Conservation (phyloP, 92 coral and sea anemone genomes). For the Phenganax subtilis region DNA sequence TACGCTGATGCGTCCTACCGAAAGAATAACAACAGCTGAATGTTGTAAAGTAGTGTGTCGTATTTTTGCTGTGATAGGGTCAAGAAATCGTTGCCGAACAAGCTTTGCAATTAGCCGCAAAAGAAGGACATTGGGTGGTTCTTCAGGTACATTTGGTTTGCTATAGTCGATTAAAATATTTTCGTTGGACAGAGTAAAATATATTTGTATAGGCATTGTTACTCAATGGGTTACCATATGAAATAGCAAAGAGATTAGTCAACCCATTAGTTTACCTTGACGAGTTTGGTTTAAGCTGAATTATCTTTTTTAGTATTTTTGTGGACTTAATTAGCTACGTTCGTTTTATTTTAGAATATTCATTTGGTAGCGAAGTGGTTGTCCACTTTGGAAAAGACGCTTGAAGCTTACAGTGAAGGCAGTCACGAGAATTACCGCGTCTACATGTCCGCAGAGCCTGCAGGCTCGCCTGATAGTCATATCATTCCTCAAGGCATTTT, state of each 20-base stretch:
- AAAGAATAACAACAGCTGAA: no score
- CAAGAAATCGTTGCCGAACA: conserved; percentile 99
- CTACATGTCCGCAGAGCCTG: conserved; percentile 97
- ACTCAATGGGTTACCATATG: no score
- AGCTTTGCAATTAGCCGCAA: conserved; percentile 81
- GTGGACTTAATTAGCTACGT: no score
- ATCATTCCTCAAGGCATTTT: conserved; percentile 93
- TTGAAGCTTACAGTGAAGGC: conserved; percentile 92
- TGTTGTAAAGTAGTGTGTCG: neutral
- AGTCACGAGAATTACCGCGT: conserved; percentile 93
- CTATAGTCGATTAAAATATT: no score
- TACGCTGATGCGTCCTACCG: no score
- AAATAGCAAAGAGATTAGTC: no score
- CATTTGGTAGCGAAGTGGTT: conserved; percentile 98
- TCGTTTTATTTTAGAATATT: conserved; percentile 60
- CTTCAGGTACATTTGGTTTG: conserved; percentile 65
- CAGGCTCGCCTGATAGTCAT: conserved; percentile 86
- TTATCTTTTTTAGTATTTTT: no score
- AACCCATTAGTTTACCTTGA: no score
- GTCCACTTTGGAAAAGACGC: conserved; percentile 88
- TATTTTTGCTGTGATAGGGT: conserved; percentile 54
- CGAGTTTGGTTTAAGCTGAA: no score
- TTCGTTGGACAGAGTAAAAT: no score
- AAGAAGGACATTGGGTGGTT: conserved; percentile 99
- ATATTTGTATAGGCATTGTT: no score